Evolutionary conservation across 2,888 invertebrate genomes (phyloP).

Genomic region (Lissonota sp.): DNA sequence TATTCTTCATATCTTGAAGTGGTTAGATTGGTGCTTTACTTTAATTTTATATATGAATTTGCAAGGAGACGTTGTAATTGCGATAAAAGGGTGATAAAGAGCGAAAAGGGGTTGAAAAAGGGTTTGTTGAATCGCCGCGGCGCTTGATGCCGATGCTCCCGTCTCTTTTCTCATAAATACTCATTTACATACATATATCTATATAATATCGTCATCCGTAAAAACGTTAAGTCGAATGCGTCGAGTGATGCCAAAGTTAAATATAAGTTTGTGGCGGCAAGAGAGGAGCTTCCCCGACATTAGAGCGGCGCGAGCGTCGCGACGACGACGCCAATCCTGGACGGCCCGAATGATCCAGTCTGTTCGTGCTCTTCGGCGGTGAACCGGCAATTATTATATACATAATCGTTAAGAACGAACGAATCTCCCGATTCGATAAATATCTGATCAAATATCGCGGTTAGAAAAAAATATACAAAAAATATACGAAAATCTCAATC

Average conservation of each 20-base stretch:
- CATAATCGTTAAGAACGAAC: conserved; percentile 63
- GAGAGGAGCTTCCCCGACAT: conserved; percentile 74
- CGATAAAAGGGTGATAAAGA: conserved; percentile 45
- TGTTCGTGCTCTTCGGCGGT: conserved; percentile 80
- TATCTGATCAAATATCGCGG: conserved; percentile 27
- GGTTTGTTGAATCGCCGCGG: conserved; percentile 31
- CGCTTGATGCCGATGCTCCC: conserved; percentile 12
- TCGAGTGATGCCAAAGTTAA: conserved; percentile 84
- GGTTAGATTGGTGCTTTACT: too few relatives aligned
- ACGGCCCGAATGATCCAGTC: conserved; percentile 81
- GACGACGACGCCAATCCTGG: conserved; percentile 78
- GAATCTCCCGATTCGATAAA: conserved; percentile 49
- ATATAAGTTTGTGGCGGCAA: conserved; percentile 80
- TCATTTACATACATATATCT: conserved; percentile 21
- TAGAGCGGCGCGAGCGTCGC: conserved; percentile 61
- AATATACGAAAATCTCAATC: conserved; percentile 13
- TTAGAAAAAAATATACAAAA: conserved; percentile 9
- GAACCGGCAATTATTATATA: conserved; percentile 69
- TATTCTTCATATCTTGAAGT: too few relatives aligned
- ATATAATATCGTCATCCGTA: conserved; percentile 18
- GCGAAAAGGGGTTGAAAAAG: conserved; percentile 53
- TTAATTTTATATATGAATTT: too few relatives aligned
- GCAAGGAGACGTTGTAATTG: too few relatives aligned
- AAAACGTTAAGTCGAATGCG: conserved; percentile 76
- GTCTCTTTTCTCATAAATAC: conserved; percentile 18